Conservation (phyloP, 53 echinoderm and acorn worm genomes). For the Echinarachnius parma region DNA sequence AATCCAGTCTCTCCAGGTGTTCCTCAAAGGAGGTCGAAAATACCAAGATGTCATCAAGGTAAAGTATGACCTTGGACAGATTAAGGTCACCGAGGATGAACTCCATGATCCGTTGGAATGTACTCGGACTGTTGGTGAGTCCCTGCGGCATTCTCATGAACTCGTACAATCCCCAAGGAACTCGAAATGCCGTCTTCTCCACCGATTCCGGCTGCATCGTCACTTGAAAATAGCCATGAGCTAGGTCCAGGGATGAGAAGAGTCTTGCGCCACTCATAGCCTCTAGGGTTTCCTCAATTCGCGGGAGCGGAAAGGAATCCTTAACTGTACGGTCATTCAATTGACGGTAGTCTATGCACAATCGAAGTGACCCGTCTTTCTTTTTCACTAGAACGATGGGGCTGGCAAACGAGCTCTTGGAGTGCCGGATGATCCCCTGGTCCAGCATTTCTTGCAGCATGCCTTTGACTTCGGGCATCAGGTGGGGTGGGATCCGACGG, state of each 20-base stretch:
- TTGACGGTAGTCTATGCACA: constrained; percentile 50
- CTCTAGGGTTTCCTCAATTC: constrained; percentile 65
- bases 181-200: constrained; percentile 59
- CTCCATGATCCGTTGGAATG: constrained; percentile 58
- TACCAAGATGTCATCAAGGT: constrained; percentile 51
- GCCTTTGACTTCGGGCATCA: constrained; percentile 34
- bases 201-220: constrained; percentile 43
- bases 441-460: constrained; percentile 50
- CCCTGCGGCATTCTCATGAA: constrained; percentile 52
- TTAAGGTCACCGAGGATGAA: constrained; percentile 46
- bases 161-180: constrained; percentile 56
- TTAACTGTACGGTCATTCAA: constrained; percentile 28
- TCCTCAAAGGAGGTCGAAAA: constrained; percentile 38
- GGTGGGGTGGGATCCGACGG: constrained; percentile 9
- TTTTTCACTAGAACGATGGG: constrained; percentile 52
- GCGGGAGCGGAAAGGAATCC: constrained; percentile 56
- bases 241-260: constrained; percentile 54
- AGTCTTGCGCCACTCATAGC: constrained; percentile 40
- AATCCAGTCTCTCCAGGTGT: constrained; percentile 33
- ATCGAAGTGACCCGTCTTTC: constrained; percentile 24
- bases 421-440: constrained; percentile 36
- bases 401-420: constrained; percentile 51
- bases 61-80: constrained; percentile 35
- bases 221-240: constrained; percentile 59
- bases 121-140: constrained; percentile 41